Base-by-base conservation (phyloP, 2,113 vertebrate species). In the Chaetura pelagica region DNA sequence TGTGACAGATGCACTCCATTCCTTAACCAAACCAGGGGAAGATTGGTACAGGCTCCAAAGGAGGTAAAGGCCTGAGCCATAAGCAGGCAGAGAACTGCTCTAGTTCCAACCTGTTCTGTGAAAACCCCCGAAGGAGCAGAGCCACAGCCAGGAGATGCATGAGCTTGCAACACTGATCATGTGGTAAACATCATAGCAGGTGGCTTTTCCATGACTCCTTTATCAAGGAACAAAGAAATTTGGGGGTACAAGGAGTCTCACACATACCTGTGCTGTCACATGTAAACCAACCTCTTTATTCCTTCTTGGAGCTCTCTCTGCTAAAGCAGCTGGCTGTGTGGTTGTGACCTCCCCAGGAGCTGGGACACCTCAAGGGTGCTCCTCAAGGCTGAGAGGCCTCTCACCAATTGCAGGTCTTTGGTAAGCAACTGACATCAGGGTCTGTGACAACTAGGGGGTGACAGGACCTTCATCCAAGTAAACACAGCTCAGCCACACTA, bases 101-200 rank as follows among this genome's bases (percentile, higher is more conserved):
- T 10, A 2, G 34, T 58, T 52, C 61, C 69, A n/a, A 1, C 7
- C 42, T 40, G 71, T 26, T 38, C 49, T 48, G 12, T 34, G 46
- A 61, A 42, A 48, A 6, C 38, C 55, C 71, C 1, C 26, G 5
- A 14, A 26, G 29, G 35, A 35, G 35, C 44, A 30, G 30, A 12
- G 57, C 8, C 59, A 8, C 21, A 1, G 21, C 6, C 9, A 19
- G 44, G 1, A 16, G 4, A 30, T 30, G 1, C 1, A 1, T 5
- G 51, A 49, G 58, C 27, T 8, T 49, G n/a, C 29, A 24, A 17
- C 51, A 49, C 40, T 3, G 0, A 23, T 29, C 29, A 2, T 4
- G 12, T 2, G 0, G 10, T 42, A 14, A 20, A 40, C 40, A 10
- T 6, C 59, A 24, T 1, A 81, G 38, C 3, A 3, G 30, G 46